Evolutionary conservation across 2,113 vertebrate species (phyloP).

Genomic region (Cathartes aura): DNA sequence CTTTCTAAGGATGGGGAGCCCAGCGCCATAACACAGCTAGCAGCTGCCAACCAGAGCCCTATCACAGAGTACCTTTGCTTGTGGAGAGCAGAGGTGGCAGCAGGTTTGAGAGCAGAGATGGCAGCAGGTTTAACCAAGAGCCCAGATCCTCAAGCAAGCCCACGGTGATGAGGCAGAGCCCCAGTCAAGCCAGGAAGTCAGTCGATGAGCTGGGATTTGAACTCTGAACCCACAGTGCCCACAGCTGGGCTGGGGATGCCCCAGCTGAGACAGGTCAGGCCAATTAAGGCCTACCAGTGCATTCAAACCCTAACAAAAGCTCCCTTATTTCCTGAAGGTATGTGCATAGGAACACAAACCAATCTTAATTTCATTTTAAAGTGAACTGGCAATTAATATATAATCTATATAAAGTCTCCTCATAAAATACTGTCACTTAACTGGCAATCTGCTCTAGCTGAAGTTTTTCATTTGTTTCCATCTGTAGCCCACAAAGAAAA

Average conservation of each 20-base stretch:
- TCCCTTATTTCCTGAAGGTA: not conserved
- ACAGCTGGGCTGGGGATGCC: not conserved
- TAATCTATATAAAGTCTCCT: not conserved
- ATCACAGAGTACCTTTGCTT: accelerated
- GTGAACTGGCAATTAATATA: not conserved
- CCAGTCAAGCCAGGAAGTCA: accelerated
- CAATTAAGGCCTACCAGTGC: accelerated
- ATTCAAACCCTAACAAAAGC: not conserved
- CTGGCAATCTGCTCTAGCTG: not conserved
- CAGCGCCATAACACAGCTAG: accelerated
- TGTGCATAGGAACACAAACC: not conserved
- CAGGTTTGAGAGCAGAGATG: not conserved
- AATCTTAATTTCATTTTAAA: not conserved
- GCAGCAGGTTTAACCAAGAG: not conserved
- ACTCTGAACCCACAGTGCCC: accelerated
- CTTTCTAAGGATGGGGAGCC: accelerated
- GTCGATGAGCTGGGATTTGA: accelerated
- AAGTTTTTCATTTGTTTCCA: not conserved
- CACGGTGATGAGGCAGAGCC: accelerated
- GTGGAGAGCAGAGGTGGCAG: accelerated
- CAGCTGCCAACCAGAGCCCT: no score
- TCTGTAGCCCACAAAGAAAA: not conserved
- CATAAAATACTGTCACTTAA: accelerated
- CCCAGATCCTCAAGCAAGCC: accelerated
- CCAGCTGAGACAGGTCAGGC: not conserved